Evolutionary conservation across 2,113 vertebrate species (phyloP).

Genomic region (Rana temporaria): DNA sequence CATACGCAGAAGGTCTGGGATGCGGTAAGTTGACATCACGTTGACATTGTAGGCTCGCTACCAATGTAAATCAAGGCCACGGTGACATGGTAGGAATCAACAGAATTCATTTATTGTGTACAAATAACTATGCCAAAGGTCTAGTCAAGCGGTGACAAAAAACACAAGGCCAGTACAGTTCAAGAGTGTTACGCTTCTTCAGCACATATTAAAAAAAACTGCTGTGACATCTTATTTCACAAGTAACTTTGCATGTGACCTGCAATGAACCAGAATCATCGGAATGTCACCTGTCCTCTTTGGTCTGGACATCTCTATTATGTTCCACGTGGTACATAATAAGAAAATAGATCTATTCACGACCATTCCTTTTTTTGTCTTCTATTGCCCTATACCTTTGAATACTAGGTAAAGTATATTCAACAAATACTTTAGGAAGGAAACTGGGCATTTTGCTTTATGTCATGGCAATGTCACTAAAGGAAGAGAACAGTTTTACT

Average conservation of each 20-base stretch:
- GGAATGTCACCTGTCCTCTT: slow-evolving; percentile 43
- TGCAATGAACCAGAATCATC: slow-evolving; percentile 46
- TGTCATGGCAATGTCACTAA: too few species aligned
- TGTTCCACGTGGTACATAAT: background rate
- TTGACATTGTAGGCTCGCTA: slow-evolving; percentile 53
- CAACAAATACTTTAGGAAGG: background rate
- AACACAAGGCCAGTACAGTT: slow-evolving; percentile 49
- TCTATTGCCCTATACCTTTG: background rate
- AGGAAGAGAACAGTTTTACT: too few species aligned
- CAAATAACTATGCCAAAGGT: slow-evolving; percentile 55
- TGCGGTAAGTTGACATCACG: slow-evolving; percentile 25
- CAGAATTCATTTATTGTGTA: slow-evolving; percentile 54
- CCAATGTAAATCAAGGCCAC: slow-evolving; percentile 54
- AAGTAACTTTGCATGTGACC: slow-evolving; percentile 48
- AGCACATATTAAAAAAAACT: slow-evolving; percentile 50
- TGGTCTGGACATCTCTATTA: slow-evolving; percentile 24
- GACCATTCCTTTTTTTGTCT: background rate
- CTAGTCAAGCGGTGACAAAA: slow-evolving; percentile 52
- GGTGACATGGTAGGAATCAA: slow-evolving; percentile 47
- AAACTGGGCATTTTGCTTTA: too few species aligned
- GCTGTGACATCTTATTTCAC: slow-evolving; percentile 55
- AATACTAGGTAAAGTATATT: background rate
- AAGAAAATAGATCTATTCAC: slow-evolving; percentile 1
- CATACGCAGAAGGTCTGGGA: slow-evolving; percentile 47
- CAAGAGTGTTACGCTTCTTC: slow-evolving; percentile 51